Percentiles rank a stretch among this genome's conserved stretches.
Evolutionary conservation across 1,140 invertebrate genomes (phyloP).

Genomic region (Cataglyphis hispanica): DNA sequence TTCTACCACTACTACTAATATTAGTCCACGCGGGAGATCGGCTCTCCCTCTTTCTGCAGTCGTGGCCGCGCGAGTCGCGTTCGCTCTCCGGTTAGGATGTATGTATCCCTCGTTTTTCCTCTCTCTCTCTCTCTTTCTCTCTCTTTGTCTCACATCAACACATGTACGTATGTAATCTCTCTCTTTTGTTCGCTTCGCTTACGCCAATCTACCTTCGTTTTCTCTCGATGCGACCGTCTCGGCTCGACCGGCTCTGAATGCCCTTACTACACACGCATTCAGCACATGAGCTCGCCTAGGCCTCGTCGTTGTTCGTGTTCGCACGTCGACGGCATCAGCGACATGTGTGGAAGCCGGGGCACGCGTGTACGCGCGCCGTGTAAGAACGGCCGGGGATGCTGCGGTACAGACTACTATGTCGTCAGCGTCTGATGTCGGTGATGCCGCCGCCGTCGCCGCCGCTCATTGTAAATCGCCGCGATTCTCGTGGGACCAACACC

Average conservation of each 20-base stretch:
- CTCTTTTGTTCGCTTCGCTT: conserved; percentile 49
- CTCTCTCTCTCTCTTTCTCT: conserved; percentile 63
- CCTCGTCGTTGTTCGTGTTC: conserved; percentile 64
- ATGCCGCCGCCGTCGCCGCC: background rate
- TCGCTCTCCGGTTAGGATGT: conserved; percentile 19
- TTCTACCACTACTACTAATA: conserved; percentile 70
- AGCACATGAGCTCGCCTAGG: conserved; percentile 57
- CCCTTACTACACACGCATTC: conserved; percentile 74
- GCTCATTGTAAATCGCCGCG: background rate
- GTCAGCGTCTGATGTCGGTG: background rate
- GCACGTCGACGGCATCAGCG: conserved; percentile 34
- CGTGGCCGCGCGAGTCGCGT: conserved; percentile 4
- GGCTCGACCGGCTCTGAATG: conserved; percentile 60
- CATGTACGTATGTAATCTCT: background rate
- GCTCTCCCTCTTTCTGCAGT: conserved; percentile 54
- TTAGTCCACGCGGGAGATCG: conserved; percentile 67
- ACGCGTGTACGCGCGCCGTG: conserved; percentile 45
- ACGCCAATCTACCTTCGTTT: conserved; percentile 74
- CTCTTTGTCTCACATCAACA: conserved; percentile 17
- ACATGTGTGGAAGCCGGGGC: conserved; percentile 48
- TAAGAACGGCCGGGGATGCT: conserved; percentile 47
- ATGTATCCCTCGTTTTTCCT: conserved; percentile 33
- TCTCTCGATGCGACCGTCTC: conserved; percentile 55
- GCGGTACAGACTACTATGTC: conserved; percentile 43
- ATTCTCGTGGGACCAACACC: conserved; percentile 19